Evolutionary conservation across 2,113 vertebrate genomes (phyloP), one percentile per base, ranked within the genome.

Genomic region (Melanotaenia duboulayi): DNA sequence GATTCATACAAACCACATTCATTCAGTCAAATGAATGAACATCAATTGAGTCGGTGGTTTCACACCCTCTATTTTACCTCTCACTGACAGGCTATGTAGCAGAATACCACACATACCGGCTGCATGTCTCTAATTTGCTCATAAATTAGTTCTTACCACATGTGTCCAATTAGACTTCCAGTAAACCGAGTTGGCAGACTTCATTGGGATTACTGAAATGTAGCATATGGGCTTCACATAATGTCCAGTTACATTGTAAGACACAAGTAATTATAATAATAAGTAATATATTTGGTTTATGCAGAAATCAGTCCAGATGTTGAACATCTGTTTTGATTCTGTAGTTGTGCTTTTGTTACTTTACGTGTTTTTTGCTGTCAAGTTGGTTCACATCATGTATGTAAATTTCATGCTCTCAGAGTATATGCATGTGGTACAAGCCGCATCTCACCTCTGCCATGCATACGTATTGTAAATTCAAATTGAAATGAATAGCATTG

Each of bases 301-400:
- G 78, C 84, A 91, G 81, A 83, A 88, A 81, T 78, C 50, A 3
- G n/a, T 59, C 86, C 89, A 92, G 87, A 90, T 90, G 86, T 69
- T 78, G 69, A 90, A 90, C 90, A 93, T 89, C 81, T 91, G 90
- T 78, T 88, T 82, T 71, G 67, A 78, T 81, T 68, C 49, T 9
- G 79, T 63, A 23, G 25, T 64, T 67, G 66, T 57, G 66, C 20
- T 57, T 75, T 86, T 65, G 39, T 87, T 70, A 63, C 82, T 90
- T 55, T 82, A 85, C 83, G 83, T 83, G 79, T 75, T 66, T 76
- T 74, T 63, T 62, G 58, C 82, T 87, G 83, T 84, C 83, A 82
- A 23, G 44, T 76, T 57, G 16, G 32, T 74, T 81, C 73, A 75
- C 55, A 68, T 80, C 79, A 78, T 49, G n/a, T 0, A 67, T 82